Conservation (phyloP, 2,888 invertebrate genomes). For the Lordiphosa fenestrarum region DNA sequence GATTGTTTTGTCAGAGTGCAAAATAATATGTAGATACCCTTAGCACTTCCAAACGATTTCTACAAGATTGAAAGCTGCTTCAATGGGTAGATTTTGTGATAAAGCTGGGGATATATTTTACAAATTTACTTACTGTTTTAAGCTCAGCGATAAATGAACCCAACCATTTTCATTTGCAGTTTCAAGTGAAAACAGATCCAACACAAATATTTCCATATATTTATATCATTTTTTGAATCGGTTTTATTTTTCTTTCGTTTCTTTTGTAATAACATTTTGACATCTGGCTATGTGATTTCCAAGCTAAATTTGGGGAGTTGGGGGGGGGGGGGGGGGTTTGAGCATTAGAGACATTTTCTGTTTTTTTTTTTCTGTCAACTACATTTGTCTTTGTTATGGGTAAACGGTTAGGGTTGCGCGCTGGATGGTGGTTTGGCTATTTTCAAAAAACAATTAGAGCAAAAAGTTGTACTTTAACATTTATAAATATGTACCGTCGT, state of each 20-base stretch:
- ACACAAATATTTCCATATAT: neutral
- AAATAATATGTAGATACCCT: no score
- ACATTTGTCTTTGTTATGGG: constrained; percentile 16
- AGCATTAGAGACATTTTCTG: constrained; percentile 48
- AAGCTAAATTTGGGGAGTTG: constrained; percentile 49
- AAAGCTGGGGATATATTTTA: no score
- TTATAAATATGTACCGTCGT: constrained; percentile 54
- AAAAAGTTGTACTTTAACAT: constrained; percentile 67
- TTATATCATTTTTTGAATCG: constrained; percentile 24
- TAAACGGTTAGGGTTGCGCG: constrained; percentile 22
- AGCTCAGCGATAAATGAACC: no score
- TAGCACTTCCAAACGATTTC: no score
- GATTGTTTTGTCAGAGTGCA: no score
- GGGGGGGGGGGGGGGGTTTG: constrained; percentile 48
- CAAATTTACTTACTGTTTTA: no score
- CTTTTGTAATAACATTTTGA: constrained; percentile 60
- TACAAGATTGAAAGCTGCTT: no score
- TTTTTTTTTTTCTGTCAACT: constrained; percentile 6
- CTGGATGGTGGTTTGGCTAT: constrained; percentile 26
- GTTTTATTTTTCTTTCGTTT: constrained; percentile 38
- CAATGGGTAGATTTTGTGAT: no score
- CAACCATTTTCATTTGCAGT: no score
- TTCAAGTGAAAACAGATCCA: no score
- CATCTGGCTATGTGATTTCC: constrained; percentile 63
- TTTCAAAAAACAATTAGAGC: constrained; percentile 42